These are phyloP conservation scores for Lepus townsendii DNA, from an alignment of 2,797 vertebrate genomes.

Conservation along the genomic window DNA sequence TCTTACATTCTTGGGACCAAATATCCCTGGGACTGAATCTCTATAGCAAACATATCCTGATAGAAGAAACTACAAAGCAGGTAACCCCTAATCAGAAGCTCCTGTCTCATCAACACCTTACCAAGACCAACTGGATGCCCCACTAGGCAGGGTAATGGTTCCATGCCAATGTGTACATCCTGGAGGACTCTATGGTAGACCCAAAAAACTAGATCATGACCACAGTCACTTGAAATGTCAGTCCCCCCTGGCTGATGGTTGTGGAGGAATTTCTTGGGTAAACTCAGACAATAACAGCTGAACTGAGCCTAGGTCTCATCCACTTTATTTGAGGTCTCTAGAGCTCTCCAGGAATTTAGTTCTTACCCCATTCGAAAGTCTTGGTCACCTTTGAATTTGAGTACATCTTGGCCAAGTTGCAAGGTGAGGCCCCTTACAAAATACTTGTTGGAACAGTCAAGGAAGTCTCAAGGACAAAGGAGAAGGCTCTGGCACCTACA, in stretches of 20 bases:
- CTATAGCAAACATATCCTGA: conserved; percentile 98
- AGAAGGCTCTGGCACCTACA: conserved; percentile 96
- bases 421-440: conserved; percentile 95
- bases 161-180: conserved; percentile 96
- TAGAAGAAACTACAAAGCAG: conserved; percentile 97
- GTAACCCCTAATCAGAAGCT: conserved; percentile 96
- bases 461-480: conserved; percentile 95
- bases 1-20: conserved; percentile 98
- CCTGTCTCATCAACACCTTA: conserved; percentile 96
- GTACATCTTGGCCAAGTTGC: conserved; percentile 95
- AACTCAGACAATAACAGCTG: conserved; percentile 95
- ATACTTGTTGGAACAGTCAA: conserved; percentile 94
- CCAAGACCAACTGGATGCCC: conserved; percentile 97
- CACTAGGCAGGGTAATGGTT: conserved; percentile 97
- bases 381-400: conserved; percentile 98
- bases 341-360: conserved; percentile 97
- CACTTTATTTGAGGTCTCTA: conserved; percentile 94
- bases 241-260: conserved; percentile 95
- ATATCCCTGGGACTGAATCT: conserved; percentile 98
- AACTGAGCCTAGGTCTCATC: conserved; percentile 98
- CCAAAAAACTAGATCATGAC: conserved; percentile 96
- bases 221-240: conserved; percentile 98
- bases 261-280: conserved; percentile 95
- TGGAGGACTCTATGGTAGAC: conserved; percentile 98
- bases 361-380: conserved; percentile 96